Evolutionary conservation across 1,140 invertebrate genomes (phyloP), one percentile per base, ranked within the genome.

Genomic region (Caenorhabditis briggsae): DNA sequence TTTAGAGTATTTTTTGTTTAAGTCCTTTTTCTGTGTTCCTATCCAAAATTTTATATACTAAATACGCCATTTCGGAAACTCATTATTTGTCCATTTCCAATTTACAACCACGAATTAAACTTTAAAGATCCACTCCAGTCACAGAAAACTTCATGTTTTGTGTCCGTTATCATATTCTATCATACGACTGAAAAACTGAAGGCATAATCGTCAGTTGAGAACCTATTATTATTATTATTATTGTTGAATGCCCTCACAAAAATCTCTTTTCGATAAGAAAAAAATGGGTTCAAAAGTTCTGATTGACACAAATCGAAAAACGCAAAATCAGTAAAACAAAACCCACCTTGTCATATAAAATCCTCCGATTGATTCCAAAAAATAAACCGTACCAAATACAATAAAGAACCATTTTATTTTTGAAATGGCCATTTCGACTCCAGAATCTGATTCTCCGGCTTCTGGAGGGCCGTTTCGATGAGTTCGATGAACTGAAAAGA

Each of bases 291-390:
- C 64, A 46, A 70, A 43, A 70, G 64, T 43, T 14, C 14, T 46
- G 33, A 43, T 61, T 61, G 23, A 61, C 11, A 11, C 18, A 25
- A 12, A 25, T 25, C 18, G 14, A 18, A 70, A 12, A 70, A 70
- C 16, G 58, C 33, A 3, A 33, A 33, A 33, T 33, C 33, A 33
- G 33, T 33, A 33, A 33, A 33, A 33, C 33, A 33, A 58, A n/a
- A 65, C 43, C 61, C 16, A 92, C 91, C 92, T 91, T 23, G 90
- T 92, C 91, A 91, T 92, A 82, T 91, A 91, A 83, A 92, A 91
- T n/a, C 91, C 91, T 23, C 91, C 91, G 82, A 91, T 91, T 11
- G 91, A 90, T 82, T 91, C 91, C 65, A 91, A 85, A 64, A 91
- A 91, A 85, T 91, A 91, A 43, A 91, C 90, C 50, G 82, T 82